Evolutionary conservation across 2,797 vertebrate species (phyloP), one percentile per base, ranked within the genome.

Genomic region (Acridotheres tristis): DNA sequence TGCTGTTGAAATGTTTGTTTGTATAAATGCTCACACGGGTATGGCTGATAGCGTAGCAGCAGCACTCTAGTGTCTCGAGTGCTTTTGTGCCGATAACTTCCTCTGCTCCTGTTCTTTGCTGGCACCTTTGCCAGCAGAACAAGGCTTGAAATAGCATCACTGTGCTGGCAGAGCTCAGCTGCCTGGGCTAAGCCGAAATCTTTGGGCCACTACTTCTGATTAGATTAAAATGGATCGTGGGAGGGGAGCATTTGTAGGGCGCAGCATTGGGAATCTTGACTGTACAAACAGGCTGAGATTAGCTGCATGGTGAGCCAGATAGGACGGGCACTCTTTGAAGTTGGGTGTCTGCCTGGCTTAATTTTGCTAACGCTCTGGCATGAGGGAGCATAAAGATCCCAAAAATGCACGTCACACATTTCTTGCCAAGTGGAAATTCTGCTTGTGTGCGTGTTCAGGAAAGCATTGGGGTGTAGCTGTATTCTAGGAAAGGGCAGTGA

Each of bases 201-300:
- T 96, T 79, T 57, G 85, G 88, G 85, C 74, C 93, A 74, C 92
- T 72, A 72, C 55, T 85, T 53, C 32, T 92, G 93, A 95, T 96
- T 95, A 93, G 90, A 94, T 96, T 95, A 93, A 87, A 92, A 63
- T 25, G 57, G 94, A 19, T 72, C 26, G 80, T 86, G 87, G 92
- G 94, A 95, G 89, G 62, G 69, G 93, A 43, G 73, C 53, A 4
- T 77, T 83, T 77, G 57, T 57, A 77, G 78, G 90, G 84, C 0
- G 16, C 65, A 86, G 82, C 23, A 4, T 11, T 81, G 80, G 85
- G 93, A 91, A 88, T 93, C 90, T 90, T 59, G 92, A 50, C 87
- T 94, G 77, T 93, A 71, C 78, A 93, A 96, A 95, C 75, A 91
- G 75, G 57, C 94, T 34, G 93, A 83, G 91, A 94, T 95, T 96